Evolutionary conservation across 2,888 invertebrate genomes (phyloP).

Genomic region (Malthinus seriepunctatus): DNA sequence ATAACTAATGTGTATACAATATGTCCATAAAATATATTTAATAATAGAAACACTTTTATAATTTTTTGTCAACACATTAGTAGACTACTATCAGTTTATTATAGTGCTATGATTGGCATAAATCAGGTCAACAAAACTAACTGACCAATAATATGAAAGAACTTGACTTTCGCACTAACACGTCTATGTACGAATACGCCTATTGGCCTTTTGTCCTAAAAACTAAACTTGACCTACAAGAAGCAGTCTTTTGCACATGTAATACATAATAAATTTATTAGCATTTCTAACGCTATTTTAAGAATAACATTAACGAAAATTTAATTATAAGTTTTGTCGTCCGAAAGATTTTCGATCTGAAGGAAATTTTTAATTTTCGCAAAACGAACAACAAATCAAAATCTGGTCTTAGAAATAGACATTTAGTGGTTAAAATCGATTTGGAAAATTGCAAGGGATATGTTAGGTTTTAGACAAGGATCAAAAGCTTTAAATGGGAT

Average conservation of each 20-base stretch:
- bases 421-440: constrained; percentile 3
- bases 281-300: neutral
- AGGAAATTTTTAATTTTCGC: no score
- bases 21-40: neutral
- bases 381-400: no score
- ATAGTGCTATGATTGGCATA: constrained; percentile 29
- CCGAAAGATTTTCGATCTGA: no score
- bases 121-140: constrained; percentile 37
- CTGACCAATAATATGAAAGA: constrained; percentile 34
- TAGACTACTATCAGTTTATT: constrained; percentile 11
- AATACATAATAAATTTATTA: constrained; percentile 17
- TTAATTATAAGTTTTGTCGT: neutral
- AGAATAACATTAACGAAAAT: neutral
- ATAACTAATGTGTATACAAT: neutral
- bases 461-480: constrained; percentile 25
- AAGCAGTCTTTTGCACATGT: constrained; percentile 21
- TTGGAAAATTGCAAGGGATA: constrained; percentile 22
- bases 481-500: constrained; percentile 43
- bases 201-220: constrained; percentile 52
- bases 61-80: neutral
- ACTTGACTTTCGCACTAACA: constrained; percentile 36
- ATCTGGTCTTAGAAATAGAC: neutral
- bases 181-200: constrained; percentile 36
- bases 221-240: constrained; percentile 41
- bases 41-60: neutral